Conservation (phyloP, 1,140 invertebrate species). For the Leptestheria dahalacensis region DNA sequence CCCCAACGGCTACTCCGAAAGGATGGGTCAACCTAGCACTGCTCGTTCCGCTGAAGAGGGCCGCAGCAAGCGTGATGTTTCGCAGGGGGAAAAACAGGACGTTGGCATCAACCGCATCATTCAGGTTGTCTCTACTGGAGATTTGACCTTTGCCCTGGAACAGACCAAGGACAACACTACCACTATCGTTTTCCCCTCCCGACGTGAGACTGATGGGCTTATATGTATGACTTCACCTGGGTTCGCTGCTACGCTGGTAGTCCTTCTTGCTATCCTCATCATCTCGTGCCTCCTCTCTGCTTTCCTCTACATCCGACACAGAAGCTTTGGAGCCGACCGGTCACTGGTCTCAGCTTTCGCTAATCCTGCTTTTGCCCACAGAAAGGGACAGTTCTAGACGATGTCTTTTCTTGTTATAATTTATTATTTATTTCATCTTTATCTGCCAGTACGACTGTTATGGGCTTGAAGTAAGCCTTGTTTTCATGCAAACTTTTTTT, state of each 20-base stretch:
- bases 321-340: constrained; percentile 16
- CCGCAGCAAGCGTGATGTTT: constrained; percentile 17
- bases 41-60: constrained; percentile 23
- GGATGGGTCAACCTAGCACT: constrained; percentile 37
- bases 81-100: constrained; percentile 47
- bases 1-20: not conserved
- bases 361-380: constrained; percentile 16
- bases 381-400: constrained; percentile 11
- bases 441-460: not conserved
- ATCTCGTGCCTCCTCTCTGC: constrained; percentile 68
- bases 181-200: constrained; percentile 43
- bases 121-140: constrained; percentile 64
- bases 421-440: not conserved
- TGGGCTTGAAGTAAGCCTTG: too few relatives aligned
- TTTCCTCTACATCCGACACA: constrained; percentile 53
- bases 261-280: constrained; percentile 60
- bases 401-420: not conserved
- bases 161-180: constrained; percentile 36
- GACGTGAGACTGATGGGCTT: constrained; percentile 38
- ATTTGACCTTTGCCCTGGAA: constrained; percentile 62
- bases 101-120: constrained; percentile 66
- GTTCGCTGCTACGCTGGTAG: constrained; percentile 65
- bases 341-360: constrained; percentile 14
- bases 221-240: constrained; percentile 86
- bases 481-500: too few relatives aligned